These are phyloP conservation scores for Drosophila paramelanica DNA, from an alignment of 2,888 invertebrate genomes.

Conservation along the genomic window DNA sequence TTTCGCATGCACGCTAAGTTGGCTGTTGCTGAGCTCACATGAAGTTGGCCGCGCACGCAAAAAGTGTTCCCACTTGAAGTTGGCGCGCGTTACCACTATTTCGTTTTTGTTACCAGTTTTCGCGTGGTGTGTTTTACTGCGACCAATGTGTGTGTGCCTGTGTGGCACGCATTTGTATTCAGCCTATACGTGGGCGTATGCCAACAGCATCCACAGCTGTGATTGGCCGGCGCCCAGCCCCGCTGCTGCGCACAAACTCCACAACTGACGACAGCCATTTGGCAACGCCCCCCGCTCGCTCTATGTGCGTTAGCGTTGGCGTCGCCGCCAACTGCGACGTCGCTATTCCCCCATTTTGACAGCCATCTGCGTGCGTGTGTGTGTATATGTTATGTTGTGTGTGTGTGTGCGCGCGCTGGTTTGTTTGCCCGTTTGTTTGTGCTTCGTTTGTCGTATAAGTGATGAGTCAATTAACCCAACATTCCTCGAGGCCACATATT, in stretches of 20 bases:
- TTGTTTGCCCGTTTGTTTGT: slow-evolving; percentile 58
- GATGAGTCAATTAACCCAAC: slow-evolving; percentile 84
- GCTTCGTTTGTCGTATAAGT: slow-evolving; percentile 80
- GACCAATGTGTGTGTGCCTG: neutral
- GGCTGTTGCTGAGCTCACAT: neutral
- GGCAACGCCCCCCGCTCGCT: slow-evolving; percentile 35
- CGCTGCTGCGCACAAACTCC: slow-evolving; percentile 44
- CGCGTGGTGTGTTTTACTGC: neutral
- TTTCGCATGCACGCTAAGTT: slow-evolving; percentile 14
- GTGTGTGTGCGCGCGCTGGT: slow-evolving; percentile 28
- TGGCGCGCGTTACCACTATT: slow-evolving; percentile 40
- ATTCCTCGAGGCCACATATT: slow-evolving; percentile 83
- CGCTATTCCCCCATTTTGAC: slow-evolving; percentile 51
- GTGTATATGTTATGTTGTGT: slow-evolving; percentile 4
- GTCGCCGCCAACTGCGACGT: slow-evolving; percentile 30
- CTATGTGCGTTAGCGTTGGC: slow-evolving; percentile 32
- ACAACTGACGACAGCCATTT: slow-evolving; percentile 31
- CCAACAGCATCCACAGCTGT: slow-evolving; percentile 45
- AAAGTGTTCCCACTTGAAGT: slow-evolving; percentile 39
- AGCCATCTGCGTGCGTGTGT: neutral
- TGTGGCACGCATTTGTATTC: slow-evolving; percentile 13
- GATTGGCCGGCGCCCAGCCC: slow-evolving; percentile 33
- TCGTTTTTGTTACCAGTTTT: slow-evolving; percentile 24
- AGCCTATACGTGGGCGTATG: slow-evolving; percentile 35
- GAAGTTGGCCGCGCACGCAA: slow-evolving; percentile 21